Base-by-base conservation (phyloP, 2,797 vertebrate species). In the Stomatorhinus walkeri region DNA sequence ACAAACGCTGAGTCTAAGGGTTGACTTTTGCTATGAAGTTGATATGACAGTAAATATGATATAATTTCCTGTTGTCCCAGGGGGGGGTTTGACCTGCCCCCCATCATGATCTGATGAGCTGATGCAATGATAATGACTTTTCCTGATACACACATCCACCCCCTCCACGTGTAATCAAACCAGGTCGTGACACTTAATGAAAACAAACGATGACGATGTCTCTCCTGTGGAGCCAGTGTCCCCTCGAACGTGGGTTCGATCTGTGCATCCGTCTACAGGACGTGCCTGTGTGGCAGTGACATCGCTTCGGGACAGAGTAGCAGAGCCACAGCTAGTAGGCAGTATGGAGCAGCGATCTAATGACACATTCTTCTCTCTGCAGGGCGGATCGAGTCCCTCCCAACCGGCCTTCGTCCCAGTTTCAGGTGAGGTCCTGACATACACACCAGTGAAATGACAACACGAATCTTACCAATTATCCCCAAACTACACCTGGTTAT, bases 401-500 rank as follows among this genome's bases (percentile, higher is more conserved):
- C 96, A 94, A 91, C 79, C 96, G 10, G 91, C 96, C 0, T 96
- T 96, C 88, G 92, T 93, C 90, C 96, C 95, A 87, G 92, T 95
- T 92, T 93, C 96, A 91, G 96, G 97, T 97, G 92, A 96, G 95
- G 56, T 19, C 16, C 85, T 51, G 32, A 40, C 19, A 9, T 28
- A 12, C 40, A 22, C 40, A 49, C 81, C n/a, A 12, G 43, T 24
- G 81, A 84, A 24, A 48, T 48, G 46, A 22, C 49, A 48, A 48
- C 48, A n/a, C 40, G 1, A 84, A 49, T 46, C 22, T 49, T 51
- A 48, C 81, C 40, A 12, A 14, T 83, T 43, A 48, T n/a, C 40
- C 43, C 79, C n/a, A 84, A 84, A 49, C 19, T 24, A 49, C n/a
- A 0, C 22, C 24, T 46, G 9, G n/a, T 48, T 19, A 51, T 46